phyloP scores from a whole-genome alignment of 2,113 vertebrate species.

The Xiphophorus couchianus region DNA sequence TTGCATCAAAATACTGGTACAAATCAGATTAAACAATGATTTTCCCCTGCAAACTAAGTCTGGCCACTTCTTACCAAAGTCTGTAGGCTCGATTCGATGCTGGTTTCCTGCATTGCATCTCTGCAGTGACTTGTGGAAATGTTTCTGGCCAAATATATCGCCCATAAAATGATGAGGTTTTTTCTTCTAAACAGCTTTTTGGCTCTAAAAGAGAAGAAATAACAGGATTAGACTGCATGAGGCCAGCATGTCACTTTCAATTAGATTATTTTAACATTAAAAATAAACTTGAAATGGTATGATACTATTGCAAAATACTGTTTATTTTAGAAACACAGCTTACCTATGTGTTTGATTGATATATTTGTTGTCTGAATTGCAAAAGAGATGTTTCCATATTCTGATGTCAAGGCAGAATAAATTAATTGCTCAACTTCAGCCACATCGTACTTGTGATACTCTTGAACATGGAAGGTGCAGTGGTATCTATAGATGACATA shows the following conservation, averaged over 20 bases:
- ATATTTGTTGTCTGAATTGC: conserved; percentile 35
- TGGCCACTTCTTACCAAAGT: conserved; percentile 67
- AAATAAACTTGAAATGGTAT: neutral
- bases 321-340: neutral
- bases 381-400: conserved; percentile 40
- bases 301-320: neutral
- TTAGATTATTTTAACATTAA: neutral
- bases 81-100: conserved; percentile 43
- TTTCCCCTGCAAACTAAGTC: neutral
- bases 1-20: neutral
- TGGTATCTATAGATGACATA: conserved; percentile 58
- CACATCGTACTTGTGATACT: conserved; percentile 1
- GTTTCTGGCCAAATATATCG: conserved; percentile 65
- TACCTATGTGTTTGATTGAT: conserved; percentile 66
- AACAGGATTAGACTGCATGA: neutral
- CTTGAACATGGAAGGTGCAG: conserved; percentile 72
- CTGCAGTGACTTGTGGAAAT: conserved; percentile 46
- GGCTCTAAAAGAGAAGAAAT: conserved; percentile 57
- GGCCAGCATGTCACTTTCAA: too few relatives aligned
- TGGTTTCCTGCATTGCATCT: conserved; percentile 62
- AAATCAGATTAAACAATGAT: neutral
- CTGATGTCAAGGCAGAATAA: conserved; percentile 34
- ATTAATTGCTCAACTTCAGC: conserved; percentile 31
- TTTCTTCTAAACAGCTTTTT: conserved; percentile 66
- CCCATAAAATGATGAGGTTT: conserved; percentile 65